Evolutionary conservation across 2,888 invertebrate species (phyloP).

Genomic region (Synanthedon andrenaeformis): DNA sequence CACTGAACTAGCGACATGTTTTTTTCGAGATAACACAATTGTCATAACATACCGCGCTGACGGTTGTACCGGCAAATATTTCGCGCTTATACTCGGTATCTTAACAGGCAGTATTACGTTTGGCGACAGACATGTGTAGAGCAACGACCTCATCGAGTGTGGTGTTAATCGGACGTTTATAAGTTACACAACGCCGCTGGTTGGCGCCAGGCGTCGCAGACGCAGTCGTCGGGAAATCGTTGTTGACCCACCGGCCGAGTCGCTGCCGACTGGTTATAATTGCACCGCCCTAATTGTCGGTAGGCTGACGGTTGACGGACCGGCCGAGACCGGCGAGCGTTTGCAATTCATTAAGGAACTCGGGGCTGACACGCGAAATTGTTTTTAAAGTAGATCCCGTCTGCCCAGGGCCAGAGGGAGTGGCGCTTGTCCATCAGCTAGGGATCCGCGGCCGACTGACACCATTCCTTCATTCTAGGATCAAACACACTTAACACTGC

Average conservation of each 20-base stretch:
- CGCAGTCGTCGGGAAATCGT: constrained; percentile 51
- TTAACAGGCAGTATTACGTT: background rate
- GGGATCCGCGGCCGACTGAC: constrained; percentile 38
- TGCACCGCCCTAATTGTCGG: constrained; percentile 61
- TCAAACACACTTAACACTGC: constrained; percentile 4
- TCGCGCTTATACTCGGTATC: background rate
- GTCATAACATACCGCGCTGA: too few relatives aligned
- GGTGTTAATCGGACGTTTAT: constrained; percentile 42
- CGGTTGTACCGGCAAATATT: background rate
- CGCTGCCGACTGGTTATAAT: constrained; percentile 49
- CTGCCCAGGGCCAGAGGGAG: constrained; percentile 30
- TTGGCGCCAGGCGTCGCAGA: constrained; percentile 53
- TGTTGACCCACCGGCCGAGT: constrained; percentile 62
- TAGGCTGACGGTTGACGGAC: constrained; percentile 38
- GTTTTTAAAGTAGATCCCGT: constrained; percentile 57
- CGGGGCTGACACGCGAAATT: constrained; percentile 48
- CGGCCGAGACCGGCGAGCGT: constrained; percentile 29
- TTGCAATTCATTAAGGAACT: constrained; percentile 51
- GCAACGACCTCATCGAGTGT: constrained; percentile 55
- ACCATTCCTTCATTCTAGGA: constrained; percentile 23
- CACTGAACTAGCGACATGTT: too few relatives aligned
- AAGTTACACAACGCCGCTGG: constrained; percentile 52
- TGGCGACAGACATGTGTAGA: constrained; percentile 28
- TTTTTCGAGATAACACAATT: too few relatives aligned
- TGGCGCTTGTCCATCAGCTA: constrained; percentile 30